Evolutionary conservation across 2,797 vertebrate genomes (phyloP), one percentile per base, ranked within the genome.

Genomic region (Eleutherodactylus coqui): DNA sequence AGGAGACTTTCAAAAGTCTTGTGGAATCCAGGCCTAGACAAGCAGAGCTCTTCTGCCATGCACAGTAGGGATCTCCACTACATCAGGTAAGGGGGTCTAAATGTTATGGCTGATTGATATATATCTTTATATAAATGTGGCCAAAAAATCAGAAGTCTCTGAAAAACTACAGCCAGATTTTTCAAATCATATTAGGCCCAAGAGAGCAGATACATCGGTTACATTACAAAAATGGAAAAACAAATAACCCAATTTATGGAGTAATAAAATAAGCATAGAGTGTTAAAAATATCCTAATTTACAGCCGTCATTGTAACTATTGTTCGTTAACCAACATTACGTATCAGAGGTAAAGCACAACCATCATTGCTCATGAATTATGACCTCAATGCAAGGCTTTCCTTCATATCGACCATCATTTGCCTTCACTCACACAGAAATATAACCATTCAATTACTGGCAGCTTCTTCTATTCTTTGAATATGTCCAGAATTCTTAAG

Each of bases 381-480:
- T 82, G 69, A 73, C 80, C 34, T 55, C 49, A 73, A 53, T 43
- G 21, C 27, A 47, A 38, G 47, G 34, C 69, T 72, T 82, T 53
- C 67, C 49, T 58, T 58, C 17, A 58, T 58, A 73, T 70, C 80
- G 36, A 58, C 67, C 67, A 55, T 82, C 49, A 73, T 73, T 73
- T 82, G 51, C 73, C 80, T 49, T 73, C 41, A 43, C 53, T 83
- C 53, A 62, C 41, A 34, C 29, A 32, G 72, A 75, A 83, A 83
- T 83, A 83, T 75, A 83, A 83, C 82, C 72, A 83, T 62, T 75
- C 82, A 83, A 75, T 83, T 83, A 75, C 70, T 60, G 38, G 29
- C n/a, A 83, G 2, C 70, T 75, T 75, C 55, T 27, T 60, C 38
- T n/a, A 62, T 75, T 75, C 51, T 62, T 36, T 62, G 21, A 75